Evolutionary conservation across 2,888 invertebrate species (phyloP).

Genomic region (Athalia rosae): DNA sequence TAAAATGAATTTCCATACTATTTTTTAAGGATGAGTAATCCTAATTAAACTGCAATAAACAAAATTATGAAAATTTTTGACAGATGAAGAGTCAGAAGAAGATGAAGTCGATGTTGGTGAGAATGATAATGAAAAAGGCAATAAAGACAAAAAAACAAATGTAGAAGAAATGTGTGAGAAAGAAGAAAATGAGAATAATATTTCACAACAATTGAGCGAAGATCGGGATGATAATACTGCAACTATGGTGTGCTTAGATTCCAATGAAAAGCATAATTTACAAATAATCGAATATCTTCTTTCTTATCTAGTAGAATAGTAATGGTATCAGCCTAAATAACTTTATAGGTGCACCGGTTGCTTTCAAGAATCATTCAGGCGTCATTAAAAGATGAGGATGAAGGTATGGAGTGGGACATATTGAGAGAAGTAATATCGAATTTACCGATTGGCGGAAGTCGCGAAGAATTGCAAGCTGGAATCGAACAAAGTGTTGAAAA

Average conservation of each 20-base stretch:
- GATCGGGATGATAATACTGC: conserved; percentile 28
- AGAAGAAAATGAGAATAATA: conserved; percentile 50
- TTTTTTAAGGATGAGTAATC: not conserved
- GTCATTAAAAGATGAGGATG: conserved; percentile 46
- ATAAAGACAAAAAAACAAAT: conserved; percentile 35
- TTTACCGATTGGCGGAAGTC: conserved; percentile 48
- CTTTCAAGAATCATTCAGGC: conserved; percentile 50
- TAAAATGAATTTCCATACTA: not conserved
- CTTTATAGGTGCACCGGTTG: conserved; percentile 50
- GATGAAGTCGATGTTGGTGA: conserved; percentile 27
- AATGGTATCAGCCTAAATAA: not conserved
- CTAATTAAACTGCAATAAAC: not conserved
- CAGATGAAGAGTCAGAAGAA: conserved; percentile 50
- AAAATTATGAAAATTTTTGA: conserved; percentile 46
- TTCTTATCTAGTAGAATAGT: not conserved
- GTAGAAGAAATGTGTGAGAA: conserved; percentile 29
- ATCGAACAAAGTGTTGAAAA: conserved; percentile 52
- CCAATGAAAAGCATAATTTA: not conserved
- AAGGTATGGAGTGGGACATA: conserved; percentile 47
- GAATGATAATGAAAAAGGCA: conserved; percentile 44
- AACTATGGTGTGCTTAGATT: conserved; percentile 39
- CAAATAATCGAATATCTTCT: not conserved
- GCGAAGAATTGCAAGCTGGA: conserved; percentile 49
- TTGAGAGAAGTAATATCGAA: conserved; percentile 50
- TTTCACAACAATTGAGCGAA: conserved; percentile 42